Evolutionary conservation across 64 coral and sea anemone species (phyloP), one percentile per base, ranked within the genome.

Genomic region (Anthopleura sola): DNA sequence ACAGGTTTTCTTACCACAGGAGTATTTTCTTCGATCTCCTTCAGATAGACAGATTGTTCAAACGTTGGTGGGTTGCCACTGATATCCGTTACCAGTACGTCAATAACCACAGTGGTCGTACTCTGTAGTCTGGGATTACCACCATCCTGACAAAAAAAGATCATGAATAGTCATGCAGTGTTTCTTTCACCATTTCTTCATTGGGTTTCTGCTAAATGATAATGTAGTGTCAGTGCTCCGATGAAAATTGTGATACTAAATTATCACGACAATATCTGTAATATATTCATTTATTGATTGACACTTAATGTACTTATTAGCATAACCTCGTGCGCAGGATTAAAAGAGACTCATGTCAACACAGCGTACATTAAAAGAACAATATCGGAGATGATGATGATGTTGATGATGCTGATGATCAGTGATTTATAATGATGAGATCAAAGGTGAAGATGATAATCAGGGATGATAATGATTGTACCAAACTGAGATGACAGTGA

Each of bases 31-130:
- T 86, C 85, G 49, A 91, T 50, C 36, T 87, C 85, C 40, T 82
- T 80, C 26, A 86, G 24, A 83, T 91, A 91, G 11, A 78, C 75
- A 19, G 85, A 91, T 83, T 87, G 78, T 2, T 55, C 31, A 82
- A 91, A 91, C 60, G 74, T 87, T 21, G 90, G 90, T 49, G 90
- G 85, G 44, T 81, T 91, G n/a, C 87, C 90, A 29, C 90, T 91
- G 40, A 91, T 81, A 75, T 91, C 90, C 47, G 60, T 82, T 16
- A n/a, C n/a, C n/a, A n/a, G n/a, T n/a, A 91, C 90, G 44, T 87
- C 76, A 20, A 91, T 87, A 15, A 91, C 84, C 49, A 91, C 90
- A 16, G 85, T 74, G 17, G 90, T 82, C 54, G 20, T 1, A 20
- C 75, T 49, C 11, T 24, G 9, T 29, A n/a, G 76, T 57, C 87